These are phyloP conservation scores for Sinocyclocheilus anshuiensis DNA, from an alignment of 2,113 vertebrate genomes.

Conservation along the genomic window DNA sequence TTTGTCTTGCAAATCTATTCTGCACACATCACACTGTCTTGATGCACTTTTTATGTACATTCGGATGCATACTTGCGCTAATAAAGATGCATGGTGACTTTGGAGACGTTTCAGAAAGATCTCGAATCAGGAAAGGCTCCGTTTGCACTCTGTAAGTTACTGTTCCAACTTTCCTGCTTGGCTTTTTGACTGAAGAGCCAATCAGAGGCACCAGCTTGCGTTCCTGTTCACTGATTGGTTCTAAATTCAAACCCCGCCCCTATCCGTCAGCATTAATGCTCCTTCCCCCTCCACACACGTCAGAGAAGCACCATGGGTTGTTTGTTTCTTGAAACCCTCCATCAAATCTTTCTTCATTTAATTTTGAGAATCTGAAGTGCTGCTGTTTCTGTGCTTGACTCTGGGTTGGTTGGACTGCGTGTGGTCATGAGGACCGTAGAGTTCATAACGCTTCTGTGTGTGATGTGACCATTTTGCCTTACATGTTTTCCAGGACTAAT, in stretches of 20 bases:
- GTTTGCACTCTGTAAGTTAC: background rate
- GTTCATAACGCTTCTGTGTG: conserved; percentile 89
- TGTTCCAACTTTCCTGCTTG: background rate
- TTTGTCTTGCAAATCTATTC: background rate
- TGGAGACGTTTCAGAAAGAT: background rate
- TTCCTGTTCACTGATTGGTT: conserved; percentile 10
- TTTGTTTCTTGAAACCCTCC: conserved; percentile 51
- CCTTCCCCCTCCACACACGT: conserved; percentile 55
- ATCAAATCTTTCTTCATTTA: conserved; percentile 67
- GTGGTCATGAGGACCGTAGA: conserved; percentile 83
- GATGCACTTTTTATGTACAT: conserved; percentile 7
- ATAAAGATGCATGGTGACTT: background rate
- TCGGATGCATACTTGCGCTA: background rate
- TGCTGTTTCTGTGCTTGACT: conserved; percentile 84
- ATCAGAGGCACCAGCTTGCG: conserved; percentile 1
- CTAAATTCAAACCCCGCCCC: background rate
- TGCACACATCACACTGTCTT: background rate
- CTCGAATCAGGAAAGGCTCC: background rate
- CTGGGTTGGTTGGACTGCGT: conserved; percentile 79
- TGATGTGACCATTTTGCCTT: conserved; percentile 95
- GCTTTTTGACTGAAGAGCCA: conserved; percentile 1
- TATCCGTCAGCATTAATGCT: conserved; percentile 1
- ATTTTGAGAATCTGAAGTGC: conserved; percentile 80
- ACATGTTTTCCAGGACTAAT: conserved; percentile 92
- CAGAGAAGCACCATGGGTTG: conserved; percentile 62